Base-by-base conservation (phyloP, 1,140 invertebrate species). In the Drosophila prosaltans region DNA sequence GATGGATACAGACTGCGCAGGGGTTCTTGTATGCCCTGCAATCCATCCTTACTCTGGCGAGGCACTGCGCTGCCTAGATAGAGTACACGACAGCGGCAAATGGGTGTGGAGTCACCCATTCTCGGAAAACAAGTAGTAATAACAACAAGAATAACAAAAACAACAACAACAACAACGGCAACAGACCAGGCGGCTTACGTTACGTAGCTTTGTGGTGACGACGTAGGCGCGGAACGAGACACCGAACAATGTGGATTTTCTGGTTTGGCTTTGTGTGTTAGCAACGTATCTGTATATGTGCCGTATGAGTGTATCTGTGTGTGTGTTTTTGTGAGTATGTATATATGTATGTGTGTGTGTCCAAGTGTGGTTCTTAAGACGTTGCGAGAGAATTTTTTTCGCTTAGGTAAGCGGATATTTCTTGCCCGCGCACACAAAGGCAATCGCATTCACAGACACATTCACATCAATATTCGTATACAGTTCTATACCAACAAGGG, bases 11-110 rank as follows among this genome's bases (percentile, higher is more conserved):
- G 93, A 86, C 99, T 98, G 74, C 97, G 95, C 69, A 99, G 92
- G 1, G 99, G 99, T 92, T 99, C 98, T 93, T 99, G 99, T 65
- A 99, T 98, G 11, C 98, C 98, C 91, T 99, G 96, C 16, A 99
- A 93, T 21, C 99, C 99, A 91, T 99, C 98, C 92, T 99, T 99
- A 79, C 98, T 99, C 88, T 99, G 96, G 80, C 99, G 97, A 4
- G 99, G 99, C 69, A 99, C 98, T 0, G 98, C 97, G 74, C 97
- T 99, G 43, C 99, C 99, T 77, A 99, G 94, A 92, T 99, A 99
- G 54, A 99, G 94, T n/a, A 99, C 99, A 62, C 98, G 95, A 93
- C 98, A 99, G 78, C 97, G 95, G 93, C 97, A 98, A 80, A 98
- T 98, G 78, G 98, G 98, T 72, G 97, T 98, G 66, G 97, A 95